Base-by-base conservation (phyloP, 2,888 invertebrate genomes). In the Ernsta delagoae region DNA sequence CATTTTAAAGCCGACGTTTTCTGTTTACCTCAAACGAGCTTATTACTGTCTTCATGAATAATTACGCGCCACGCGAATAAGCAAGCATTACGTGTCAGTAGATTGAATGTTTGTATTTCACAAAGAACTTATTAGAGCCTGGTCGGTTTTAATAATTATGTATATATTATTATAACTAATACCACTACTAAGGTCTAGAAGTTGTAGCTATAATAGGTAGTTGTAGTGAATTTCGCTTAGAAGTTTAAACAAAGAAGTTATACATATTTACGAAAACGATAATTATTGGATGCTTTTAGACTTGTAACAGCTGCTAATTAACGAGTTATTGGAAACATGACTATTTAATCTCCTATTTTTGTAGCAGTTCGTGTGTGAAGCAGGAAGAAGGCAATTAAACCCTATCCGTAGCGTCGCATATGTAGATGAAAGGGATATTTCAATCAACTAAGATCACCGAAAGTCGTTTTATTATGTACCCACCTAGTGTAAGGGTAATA, bases 21-120 rank as follows among this genome's bases (percentile, higher is more conserved):
- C 65, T 71, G 71, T 66, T 61, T 70, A 69, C 69, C 71, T 70
- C 11, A 59, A 69, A 69, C 70, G 71, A 66, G 68, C 70, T 70
- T 71, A 59, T 71, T 66, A 65, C 41, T 59, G 65, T 64, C 59
- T 65, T 59, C 57, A 63, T 70, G 59, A 67, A 67, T 67, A 63
- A 70, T 70, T 59, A 57, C 65, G 64, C 12, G 16, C 34, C 53
- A 65, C 16, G 50, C n/a, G 65, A 31, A 41, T 54, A 59, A 61
- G 53, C 53, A 59, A 59, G 62, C 39, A 50, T 7, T 54, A 7
- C 39, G 41, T 48, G 45, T 36, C 57, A 57, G 65, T 12, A 48
- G 43, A 43, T 11, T 8, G n/a, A 45, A 45, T 45, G 24, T 24
- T 53, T 3, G 24, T 53, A 8, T 53, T 53, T 9, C n/a, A n/a